Evolutionary conservation across 2,888 invertebrate species (phyloP).

Genomic region (Scaptodrosophila latifasciaeformis): DNA sequence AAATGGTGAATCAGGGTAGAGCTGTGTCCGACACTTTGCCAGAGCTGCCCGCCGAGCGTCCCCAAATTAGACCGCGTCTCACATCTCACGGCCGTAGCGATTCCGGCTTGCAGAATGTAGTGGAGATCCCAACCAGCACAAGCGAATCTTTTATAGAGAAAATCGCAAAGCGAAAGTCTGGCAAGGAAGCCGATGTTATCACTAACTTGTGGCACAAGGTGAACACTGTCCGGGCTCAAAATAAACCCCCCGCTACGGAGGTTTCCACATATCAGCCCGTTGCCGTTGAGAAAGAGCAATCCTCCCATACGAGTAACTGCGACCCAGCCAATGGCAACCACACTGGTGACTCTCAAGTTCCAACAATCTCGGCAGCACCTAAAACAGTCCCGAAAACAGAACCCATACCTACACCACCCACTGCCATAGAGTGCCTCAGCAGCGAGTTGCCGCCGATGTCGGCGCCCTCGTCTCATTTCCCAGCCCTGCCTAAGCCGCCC

Average conservation of each 20-base stretch:
- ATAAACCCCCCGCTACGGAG: constrained; percentile 47
- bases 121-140: constrained; percentile 21
- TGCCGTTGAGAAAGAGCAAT: constrained; percentile 23
- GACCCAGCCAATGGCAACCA: constrained; percentile 48
- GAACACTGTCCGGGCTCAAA: constrained; percentile 53
- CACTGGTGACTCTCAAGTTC: constrained; percentile 30
- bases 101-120: constrained; percentile 27
- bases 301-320: constrained; percentile 6
- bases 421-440: constrained; percentile 43
- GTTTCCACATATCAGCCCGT: constrained; percentile 37
- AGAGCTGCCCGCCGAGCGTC: constrained; percentile 71
- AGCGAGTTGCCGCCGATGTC: constrained; percentile 31
- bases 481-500: constrained; percentile 52
- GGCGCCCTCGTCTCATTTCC: constrained; percentile 8
- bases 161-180: constrained; percentile 61
- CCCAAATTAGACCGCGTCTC: constrained; percentile 69
- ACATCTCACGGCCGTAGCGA: constrained; percentile 53
- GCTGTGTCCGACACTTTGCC: constrained; percentile 71
- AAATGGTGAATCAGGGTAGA: constrained; percentile 60
- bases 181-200: constrained; percentile 50
- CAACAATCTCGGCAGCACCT: too few species aligned
- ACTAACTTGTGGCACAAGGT: constrained; percentile 69
- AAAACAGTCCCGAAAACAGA: not conserved
- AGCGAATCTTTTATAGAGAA: constrained; percentile 71
- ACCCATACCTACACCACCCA: constrained; percentile 15